Base-by-base conservation (phyloP, 2,113 vertebrate species). In the Psephotus haematonotus region DNA sequence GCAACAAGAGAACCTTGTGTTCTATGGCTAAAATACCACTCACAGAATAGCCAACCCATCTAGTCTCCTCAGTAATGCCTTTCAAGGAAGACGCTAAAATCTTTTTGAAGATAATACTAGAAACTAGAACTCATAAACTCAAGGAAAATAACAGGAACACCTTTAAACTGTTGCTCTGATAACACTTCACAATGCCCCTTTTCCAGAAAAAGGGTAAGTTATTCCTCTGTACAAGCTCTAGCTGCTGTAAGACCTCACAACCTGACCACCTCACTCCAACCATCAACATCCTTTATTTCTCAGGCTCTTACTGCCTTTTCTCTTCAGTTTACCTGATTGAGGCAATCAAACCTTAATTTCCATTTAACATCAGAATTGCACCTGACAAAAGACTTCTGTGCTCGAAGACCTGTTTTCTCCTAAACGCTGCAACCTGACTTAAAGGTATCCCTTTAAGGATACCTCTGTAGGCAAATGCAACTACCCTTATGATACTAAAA, bases 71-170 rank as follows among this genome's bases (percentile, higher is more conserved):
- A 43, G 37, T 11, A 55, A 17, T n/a, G 5, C 10, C 33, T 17
- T n/a, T 35, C 17, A 39, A 76, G 14, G 1, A 75, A 62, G 5
- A 3, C 6, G 35, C 15, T 37, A 4, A 47, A 31, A 10, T 13
- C 33, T 13, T 17, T 50, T 78, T 5, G n/a, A 67, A 49, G 7
- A 2, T 4, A 33, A 60, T 2, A 7, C 20, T 7, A 0, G 3
- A 76, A 79, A 63, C 2, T 1, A 41, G 3, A 94, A 49, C 5
- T 9, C 5, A 74, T 6, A 10, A 82, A 17, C 2, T 18, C 3
- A 0, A 28, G 1, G 5, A 41, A n/a, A 55, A 23, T 2, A 46
- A 60, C 2, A 68, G 3, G 1, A 52, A 11, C 0, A 0, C 3
- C 13, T 33, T 1, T 15, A 2, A 44, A 27, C 6, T 15, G 3